Percentiles rank a stretch among this genome's conserved stretches.
phyloP scores from a whole-genome alignment of 2,113 vertebrate species.

The Hassar affinis region DNA sequence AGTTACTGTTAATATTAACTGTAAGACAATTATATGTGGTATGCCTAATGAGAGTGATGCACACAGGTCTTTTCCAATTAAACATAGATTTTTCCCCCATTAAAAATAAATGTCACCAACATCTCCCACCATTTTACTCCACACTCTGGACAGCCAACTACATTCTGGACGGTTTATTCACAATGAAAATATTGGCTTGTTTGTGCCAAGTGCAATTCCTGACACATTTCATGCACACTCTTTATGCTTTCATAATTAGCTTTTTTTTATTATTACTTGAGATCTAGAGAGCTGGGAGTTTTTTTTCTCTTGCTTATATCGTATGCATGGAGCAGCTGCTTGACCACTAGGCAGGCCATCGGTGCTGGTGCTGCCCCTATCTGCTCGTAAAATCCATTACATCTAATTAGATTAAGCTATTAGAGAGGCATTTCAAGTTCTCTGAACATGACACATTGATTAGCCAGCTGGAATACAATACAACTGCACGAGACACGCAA shows the following conservation, averaged over 20 bases:
- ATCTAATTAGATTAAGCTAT: conserved; percentile 11
- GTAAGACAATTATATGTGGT: neutral
- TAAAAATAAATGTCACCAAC: neutral
- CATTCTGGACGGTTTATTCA: neutral
- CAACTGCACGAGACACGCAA: conserved; percentile 5
- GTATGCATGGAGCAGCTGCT: neutral
- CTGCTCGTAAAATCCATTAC: conserved; percentile 30
- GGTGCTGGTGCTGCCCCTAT: neutral
- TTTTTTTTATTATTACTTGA: neutral
- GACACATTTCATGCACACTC: neutral
- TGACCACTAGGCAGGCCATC: neutral
- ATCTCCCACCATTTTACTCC: neutral
- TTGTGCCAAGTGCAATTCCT: neutral
- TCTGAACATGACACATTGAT: conserved; percentile 10
- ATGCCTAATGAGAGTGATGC: neutral
- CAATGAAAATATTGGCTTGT: neutral
- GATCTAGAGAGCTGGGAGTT: neutral
- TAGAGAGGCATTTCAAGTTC: conserved; percentile 12
- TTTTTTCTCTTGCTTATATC: neutral
- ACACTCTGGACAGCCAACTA: neutral
- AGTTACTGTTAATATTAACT: neutral
- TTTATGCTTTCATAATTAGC: neutral
- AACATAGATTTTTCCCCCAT: neutral
- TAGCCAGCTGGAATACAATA: conserved; percentile 18
- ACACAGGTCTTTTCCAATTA: neutral